Base-by-base conservation (phyloP, 1,140 invertebrate genomes). In the Megalopta genalis region DNA sequence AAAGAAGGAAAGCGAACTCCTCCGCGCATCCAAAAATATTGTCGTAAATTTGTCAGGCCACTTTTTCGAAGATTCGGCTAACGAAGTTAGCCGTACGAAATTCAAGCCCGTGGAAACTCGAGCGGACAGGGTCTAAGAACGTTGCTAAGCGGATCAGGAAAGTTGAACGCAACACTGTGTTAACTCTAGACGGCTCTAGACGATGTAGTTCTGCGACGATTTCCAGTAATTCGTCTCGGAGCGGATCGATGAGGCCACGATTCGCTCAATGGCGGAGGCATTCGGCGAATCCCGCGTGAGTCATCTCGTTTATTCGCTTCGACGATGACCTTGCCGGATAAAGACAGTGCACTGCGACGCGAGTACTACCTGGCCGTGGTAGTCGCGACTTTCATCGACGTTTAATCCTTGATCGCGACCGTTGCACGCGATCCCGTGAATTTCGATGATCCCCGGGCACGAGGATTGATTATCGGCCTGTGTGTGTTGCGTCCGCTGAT, bases 201-300 rank as follows among this genome's bases (percentile, higher is more conserved):
- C 42, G 42, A 14, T 46, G 14, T 46, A 46, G 42, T 46, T 46
- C 42, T n/a, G 49, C 49, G 49, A 52, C 49, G 49, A 52, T 52
- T 52, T 67, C n/a, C 54, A 46, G 67, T 68, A 62, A 85, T 84
- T 84, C 83, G 65, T 81, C 70, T 52, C 54, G 52, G 46, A 46
- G 59, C 32, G 57, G 60, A 86, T 86, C 84, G 83, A 86, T 85
- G 27, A 63, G 18, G 21, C 49, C 46, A 32, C 75, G 80, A 86
- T 86, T 79, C 77, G 63, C 21, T 71, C 37, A 78, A 27, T 64
- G 37, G 52, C 63, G 37, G 57, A 79, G 65, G 37, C 49, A 60
- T 79, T 86, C 84, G 49, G 42, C 83, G 83, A 86, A 86, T 86
- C 71, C 71, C 76, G 76, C 66, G 72, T 86, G 84, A 86, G 80